A percentile compares a stretch with the other conserved stretches of the same genome.
Evolutionary conservation across 2,113 vertebrate species (phyloP).

Genomic region (Oncorhynchus mykiss): DNA sequence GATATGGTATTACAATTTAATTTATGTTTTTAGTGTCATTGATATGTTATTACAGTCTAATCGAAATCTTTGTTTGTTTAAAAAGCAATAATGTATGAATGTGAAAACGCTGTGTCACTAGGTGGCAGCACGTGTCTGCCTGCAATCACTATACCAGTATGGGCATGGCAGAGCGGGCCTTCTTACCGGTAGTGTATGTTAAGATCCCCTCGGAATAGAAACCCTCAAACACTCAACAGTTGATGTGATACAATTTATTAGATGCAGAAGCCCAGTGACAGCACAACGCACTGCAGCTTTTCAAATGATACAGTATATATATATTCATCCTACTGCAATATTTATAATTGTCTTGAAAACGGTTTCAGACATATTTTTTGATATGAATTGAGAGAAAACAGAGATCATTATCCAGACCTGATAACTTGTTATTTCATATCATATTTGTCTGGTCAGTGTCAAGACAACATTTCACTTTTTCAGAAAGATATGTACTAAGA

Average conservation of each 20-base stretch:
- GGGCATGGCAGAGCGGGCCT: too few relatives aligned
- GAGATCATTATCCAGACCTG: background rate
- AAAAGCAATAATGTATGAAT: too few relatives aligned
- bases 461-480: background rate
- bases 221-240: background rate
- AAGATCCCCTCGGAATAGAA: background rate
- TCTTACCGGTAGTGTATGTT: background rate
- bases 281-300: background rate
- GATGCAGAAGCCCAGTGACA: background rate
- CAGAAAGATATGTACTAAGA: too few relatives aligned
- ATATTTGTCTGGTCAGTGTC: background rate
- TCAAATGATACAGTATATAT: background rate
- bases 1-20: too few relatives aligned
- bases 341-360: background rate
- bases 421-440: background rate
- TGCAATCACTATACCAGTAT: too few relatives aligned
- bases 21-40: too few relatives aligned
- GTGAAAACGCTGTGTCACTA: background rate
- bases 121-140: background rate
- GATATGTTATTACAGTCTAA: too few relatives aligned
- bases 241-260: background rate
- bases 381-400: background rate
- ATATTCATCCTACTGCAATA: too few relatives aligned
- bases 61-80: too few relatives aligned
- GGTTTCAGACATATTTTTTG: background rate